Evolutionary conservation across 2,113 vertebrate genomes (phyloP).

Genomic region (Pteropus alecto): DNA sequence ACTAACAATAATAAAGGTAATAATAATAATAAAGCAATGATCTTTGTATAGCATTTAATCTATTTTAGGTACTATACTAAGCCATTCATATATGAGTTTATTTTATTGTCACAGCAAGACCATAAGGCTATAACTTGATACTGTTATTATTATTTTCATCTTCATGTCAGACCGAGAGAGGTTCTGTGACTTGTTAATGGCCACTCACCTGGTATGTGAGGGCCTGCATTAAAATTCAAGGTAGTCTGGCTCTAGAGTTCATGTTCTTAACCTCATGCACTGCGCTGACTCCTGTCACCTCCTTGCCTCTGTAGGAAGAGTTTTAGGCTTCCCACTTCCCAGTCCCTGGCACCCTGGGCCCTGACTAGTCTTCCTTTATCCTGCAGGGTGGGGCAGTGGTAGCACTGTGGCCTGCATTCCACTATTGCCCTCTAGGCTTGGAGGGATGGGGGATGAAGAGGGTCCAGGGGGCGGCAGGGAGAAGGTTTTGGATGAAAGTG

Average conservation of each 20-base stretch:
- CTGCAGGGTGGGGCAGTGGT: background rate
- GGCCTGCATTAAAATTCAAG: background rate
- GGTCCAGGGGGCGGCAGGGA: accelerated
- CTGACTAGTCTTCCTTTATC: background rate
- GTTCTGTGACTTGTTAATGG: background rate
- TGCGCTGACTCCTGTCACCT: background rate
- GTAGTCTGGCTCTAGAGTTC: background rate
- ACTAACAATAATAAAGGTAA: background rate
- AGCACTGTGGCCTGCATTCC: background rate
- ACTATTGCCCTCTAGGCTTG: background rate
- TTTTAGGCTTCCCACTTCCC: background rate
- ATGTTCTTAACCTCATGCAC: background rate
- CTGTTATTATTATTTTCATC: background rate
- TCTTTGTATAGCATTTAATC: background rate
- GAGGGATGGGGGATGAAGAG: background rate
- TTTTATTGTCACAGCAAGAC: background rate
- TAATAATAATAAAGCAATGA: background rate
- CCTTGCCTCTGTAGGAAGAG: background rate
- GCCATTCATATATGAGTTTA: background rate
- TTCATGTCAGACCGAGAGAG: background rate
- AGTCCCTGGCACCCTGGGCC: background rate
- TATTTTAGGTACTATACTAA: background rate
- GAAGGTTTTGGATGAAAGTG: background rate
- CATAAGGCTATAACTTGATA: background rate
- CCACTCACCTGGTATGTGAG: background rate